phyloP scores from a whole-genome alignment of 37 sponge, comb jelly and placozoan species.

The Hexactinellida sp. region DNA sequence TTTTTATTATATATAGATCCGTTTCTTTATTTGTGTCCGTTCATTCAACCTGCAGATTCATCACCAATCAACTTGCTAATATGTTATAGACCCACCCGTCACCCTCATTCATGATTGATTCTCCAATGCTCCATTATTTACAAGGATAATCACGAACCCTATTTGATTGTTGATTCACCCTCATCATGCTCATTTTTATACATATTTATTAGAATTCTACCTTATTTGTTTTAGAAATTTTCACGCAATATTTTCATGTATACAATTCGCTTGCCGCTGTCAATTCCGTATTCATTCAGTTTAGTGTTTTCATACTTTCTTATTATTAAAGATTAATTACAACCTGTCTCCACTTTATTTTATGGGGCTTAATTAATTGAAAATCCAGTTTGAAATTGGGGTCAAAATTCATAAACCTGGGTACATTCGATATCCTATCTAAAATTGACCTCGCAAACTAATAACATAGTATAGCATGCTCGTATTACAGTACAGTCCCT shows the following conservation, averaged over 20 bases:
- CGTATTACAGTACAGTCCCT: no score
- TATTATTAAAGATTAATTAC: no score
- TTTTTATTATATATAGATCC: neutral
- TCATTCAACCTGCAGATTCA: slow-evolving; percentile 11
- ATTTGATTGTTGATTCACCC: neutral
- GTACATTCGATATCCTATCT: no score
- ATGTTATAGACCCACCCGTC: neutral
- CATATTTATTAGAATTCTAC: slow-evolving; percentile 18
- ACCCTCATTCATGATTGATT: neutral
- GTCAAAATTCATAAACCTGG: no score
- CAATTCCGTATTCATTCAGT: slow-evolving; percentile 15
- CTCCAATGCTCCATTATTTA: neutral
- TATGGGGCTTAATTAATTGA: neutral
- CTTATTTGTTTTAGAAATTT: slow-evolving; percentile 18
- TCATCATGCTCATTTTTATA: slow-evolving; percentile 18
- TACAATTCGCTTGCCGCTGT: slow-evolving; percentile 14
- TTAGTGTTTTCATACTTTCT: slow-evolving; percentile 9
- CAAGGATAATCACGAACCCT: slow-evolving; percentile 3
- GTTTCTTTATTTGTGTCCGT: neutral
- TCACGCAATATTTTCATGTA: slow-evolving; percentile 17
- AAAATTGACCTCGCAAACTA: no score
- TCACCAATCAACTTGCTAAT: neutral
- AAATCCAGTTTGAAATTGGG: neutral
- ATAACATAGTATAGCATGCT: no score
- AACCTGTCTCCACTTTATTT: no score